Base-by-base conservation (phyloP, 1,140 invertebrate genomes). In the Drosophila yakuba region DNA sequence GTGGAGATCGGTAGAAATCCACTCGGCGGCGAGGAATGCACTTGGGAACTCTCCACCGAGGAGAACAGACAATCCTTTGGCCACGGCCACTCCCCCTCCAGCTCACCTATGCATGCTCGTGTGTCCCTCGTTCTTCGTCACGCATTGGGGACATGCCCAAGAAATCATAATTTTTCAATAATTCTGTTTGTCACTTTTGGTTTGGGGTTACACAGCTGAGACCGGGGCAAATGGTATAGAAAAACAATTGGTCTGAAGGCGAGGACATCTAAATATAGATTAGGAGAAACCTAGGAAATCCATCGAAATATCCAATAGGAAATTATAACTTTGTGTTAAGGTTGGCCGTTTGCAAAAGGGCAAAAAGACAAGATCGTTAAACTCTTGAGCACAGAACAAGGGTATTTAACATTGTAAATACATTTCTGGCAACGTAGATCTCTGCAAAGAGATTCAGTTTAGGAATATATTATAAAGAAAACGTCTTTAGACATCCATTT, bases 1-100 rank as follows among this genome's bases (percentile, higher is more conserved):
- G n/a, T 4, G 20, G n/a, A 15, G 51, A 56, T 69, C 43, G 36
- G 17, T 57, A 51, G 44, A 32, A 43, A 45, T 43, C 14, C 28
- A 50, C 17, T 39, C 48, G 28, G 23, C 23, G 25, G 20, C 20
- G 20, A 20, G 20, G 20, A 20, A 20, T 20, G 1, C 20, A 1
- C 20, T 2, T 2, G 20, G 20, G 35, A 0, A 20, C 17, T 17
- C 17, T n/a, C 52, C 47, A 50, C 47, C 47, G n/a, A 25, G 47
- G 12, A 39, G 73, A 20, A 59, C 50, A 36, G 78, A 54, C 78
- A 86, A 85, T 85, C 82, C 82, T 85, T 85, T 88, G 56, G 76
- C 23, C 55, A 67, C 50, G 59, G 41, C 41, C 38, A 44, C 71
- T 62, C 55, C 60, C 57, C 59, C 54, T 47, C n/a, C 48, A 4